Evolutionary conservation across 2,888 invertebrate genomes (phyloP).

Genomic region (Argyresthia goedartella): DNA sequence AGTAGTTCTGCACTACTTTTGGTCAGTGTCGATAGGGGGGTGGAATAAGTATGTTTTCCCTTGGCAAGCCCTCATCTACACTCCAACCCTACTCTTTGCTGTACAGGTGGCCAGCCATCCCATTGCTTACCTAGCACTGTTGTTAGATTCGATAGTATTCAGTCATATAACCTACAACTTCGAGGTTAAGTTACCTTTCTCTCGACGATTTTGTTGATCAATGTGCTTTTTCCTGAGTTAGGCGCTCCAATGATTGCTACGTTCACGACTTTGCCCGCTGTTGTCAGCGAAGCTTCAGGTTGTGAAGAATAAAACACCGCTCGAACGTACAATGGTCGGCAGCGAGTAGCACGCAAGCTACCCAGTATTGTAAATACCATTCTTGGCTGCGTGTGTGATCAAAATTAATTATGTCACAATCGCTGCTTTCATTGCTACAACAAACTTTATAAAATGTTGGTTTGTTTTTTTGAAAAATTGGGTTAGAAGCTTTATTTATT

Average conservation of each 20-base stretch:
- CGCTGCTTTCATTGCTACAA: neutral
- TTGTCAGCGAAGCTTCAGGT: slow-evolving; percentile 27
- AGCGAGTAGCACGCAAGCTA: neutral
- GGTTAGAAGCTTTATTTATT: too few relatives aligned
- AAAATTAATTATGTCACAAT: neutral
- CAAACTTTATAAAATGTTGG: neutral
- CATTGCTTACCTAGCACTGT: too few relatives aligned
- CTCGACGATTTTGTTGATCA: slow-evolving; percentile 88
- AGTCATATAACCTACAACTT: too few relatives aligned
- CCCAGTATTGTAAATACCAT: neutral
- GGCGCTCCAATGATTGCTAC: slow-evolving; percentile 93
- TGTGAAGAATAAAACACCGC: slow-evolving; percentile 39
- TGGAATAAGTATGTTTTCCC: too few relatives aligned
- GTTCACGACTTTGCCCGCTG: slow-evolving; percentile 63
- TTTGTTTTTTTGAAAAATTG: neutral
- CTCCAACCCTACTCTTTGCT: too few relatives aligned
- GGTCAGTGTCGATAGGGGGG: too few relatives aligned
- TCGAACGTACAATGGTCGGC: slow-evolving; percentile 13
- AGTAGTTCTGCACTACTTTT: too few relatives aligned
- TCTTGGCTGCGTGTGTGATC: neutral
- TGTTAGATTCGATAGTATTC: too few relatives aligned
- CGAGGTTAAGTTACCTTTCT: slow-evolving; percentile 71
- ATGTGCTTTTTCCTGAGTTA: slow-evolving; percentile 96
- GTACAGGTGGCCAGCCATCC: too few relatives aligned
- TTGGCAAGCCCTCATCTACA: too few relatives aligned